Evolutionary conservation across 92 coral and sea anemone genomes (phyloP).

Genomic region (Scolanthus callimorphus): DNA sequence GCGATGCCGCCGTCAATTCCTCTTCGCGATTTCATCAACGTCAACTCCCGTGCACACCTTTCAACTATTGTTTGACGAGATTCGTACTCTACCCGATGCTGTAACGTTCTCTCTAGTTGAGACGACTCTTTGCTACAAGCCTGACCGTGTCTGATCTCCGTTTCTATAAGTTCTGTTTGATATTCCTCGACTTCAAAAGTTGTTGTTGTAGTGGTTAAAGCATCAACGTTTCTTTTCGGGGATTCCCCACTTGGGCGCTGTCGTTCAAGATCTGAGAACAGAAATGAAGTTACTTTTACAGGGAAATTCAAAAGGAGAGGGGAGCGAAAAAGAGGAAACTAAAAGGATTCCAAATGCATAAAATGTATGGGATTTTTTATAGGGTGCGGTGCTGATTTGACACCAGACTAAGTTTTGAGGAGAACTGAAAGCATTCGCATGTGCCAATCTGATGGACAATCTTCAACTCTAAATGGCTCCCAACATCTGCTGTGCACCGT

Average conservation of each 20-base stretch:
- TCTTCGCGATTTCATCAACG: constrained; percentile 16
- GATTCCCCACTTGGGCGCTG: neutral
- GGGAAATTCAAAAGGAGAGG: too few species aligned
- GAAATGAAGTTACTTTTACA: neutral
- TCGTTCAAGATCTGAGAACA: constrained; percentile 7
- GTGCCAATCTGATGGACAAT: too few species aligned
- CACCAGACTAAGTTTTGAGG: too few species aligned
- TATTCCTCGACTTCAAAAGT: constrained; percentile 26
- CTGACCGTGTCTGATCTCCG: constrained; percentile 19
- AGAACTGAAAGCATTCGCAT: too few species aligned
- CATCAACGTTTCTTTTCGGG: constrained; percentile 1
- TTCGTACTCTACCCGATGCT: constrained; percentile 48
- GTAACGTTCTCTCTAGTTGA: constrained; percentile 33
- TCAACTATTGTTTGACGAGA: constrained; percentile 29
- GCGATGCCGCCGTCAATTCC: constrained; percentile 18
- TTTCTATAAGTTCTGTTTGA: constrained; percentile 28
- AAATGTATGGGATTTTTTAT: too few species aligned
- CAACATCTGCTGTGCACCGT: too few species aligned
- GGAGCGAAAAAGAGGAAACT: too few species aligned
- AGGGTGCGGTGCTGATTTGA: too few species aligned
- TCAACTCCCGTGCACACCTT: constrained; percentile 20
- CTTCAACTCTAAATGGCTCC: too few species aligned
- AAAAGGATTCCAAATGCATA: too few species aligned
- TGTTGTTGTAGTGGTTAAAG: constrained; percentile 26
- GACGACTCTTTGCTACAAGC: constrained; percentile 38